These are phyloP conservation scores for Drosophila triauraria DNA, from an alignment of 1,140 invertebrate species.

Conservation along the genomic window DNA sequence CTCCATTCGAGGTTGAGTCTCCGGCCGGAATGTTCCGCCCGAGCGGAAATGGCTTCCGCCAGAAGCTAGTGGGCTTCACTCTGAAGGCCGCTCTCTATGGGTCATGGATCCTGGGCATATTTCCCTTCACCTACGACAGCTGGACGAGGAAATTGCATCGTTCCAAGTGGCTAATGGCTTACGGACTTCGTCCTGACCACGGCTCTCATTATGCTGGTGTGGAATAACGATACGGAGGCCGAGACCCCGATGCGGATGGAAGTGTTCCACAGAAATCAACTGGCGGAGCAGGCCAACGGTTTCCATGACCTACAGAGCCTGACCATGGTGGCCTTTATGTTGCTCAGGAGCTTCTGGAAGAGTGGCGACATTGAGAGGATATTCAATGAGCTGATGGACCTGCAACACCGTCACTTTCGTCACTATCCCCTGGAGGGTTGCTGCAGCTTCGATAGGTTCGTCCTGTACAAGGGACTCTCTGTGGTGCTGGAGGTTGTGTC, in stretches of 20 bases:
- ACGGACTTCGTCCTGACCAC: slow-evolving; percentile 51
- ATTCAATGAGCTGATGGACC: slow-evolving; percentile 34
- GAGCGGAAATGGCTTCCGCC: slow-evolving; percentile 23
- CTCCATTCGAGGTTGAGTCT: slow-evolving; percentile 5
- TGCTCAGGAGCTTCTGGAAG: slow-evolving; percentile 37
- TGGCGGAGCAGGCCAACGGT: slow-evolving; percentile 25
- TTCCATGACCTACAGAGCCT: slow-evolving; percentile 18
- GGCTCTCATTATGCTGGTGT: not conserved
- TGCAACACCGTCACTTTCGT: slow-evolving; percentile 23
- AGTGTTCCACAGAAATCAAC: slow-evolving; percentile 31
- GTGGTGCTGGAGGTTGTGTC: slow-evolving; percentile 34
- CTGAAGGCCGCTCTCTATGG: slow-evolving; percentile 33
- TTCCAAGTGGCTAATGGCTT: slow-evolving; percentile 55
- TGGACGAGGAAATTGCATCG: slow-evolving; percentile 29
- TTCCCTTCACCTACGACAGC: slow-evolving; percentile 50
- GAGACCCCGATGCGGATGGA: slow-evolving; percentile 8
- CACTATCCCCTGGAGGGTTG: slow-evolving; percentile 20
- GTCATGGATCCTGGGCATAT: slow-evolving; percentile 56
- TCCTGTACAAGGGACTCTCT: slow-evolving; percentile 29
- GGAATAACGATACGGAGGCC: slow-evolving; percentile 10
- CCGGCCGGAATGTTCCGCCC: slow-evolving; percentile 38
- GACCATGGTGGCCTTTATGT: not conserved
- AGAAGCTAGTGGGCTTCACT: slow-evolving; percentile 34
- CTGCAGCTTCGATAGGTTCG: slow-evolving; percentile 37
- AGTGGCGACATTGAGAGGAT: slow-evolving; percentile 12